A percentile compares a stretch with the other conserved stretches of the same genome.
Evolutionary conservation across 2,888 invertebrate species (phyloP).

Genomic region (Cotesia congregata): DNA sequence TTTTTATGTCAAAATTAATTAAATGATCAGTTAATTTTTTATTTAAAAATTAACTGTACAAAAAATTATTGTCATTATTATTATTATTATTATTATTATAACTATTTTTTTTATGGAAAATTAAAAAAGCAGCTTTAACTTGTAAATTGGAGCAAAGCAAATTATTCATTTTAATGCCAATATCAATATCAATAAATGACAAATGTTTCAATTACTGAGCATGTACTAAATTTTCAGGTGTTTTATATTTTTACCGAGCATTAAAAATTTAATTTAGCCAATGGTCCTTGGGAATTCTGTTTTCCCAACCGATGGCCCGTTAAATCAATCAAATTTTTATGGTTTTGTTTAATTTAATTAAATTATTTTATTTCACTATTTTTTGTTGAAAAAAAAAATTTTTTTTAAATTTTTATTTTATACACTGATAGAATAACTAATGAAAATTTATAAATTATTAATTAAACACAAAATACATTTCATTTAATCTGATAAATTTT

Average conservation of each 20-base stretch:
- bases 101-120: too few species aligned
- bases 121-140: not conserved
- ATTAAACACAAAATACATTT: too few species aligned
- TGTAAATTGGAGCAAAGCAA: not conserved
- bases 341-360: not conserved
- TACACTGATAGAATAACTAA: too few species aligned
- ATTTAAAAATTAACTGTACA: not conserved
- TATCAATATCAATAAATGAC: not conserved
- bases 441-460: too few species aligned
- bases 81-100: too few species aligned
- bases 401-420: not conserved
- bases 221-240: not conserved
- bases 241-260: not conserved
- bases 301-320: not conserved
- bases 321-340: slow-evolving; percentile 41
- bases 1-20: too few species aligned
- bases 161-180: not conserved
- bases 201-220: not conserved
- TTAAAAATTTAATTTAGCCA: not conserved
- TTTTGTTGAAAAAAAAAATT: not conserved
- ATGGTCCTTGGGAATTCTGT: not conserved
- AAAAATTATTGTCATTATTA: too few species aligned
- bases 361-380: not conserved
- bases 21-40: not conserved
- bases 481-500: too few species aligned